phyloP scores from a whole-genome alignment of 2,888 invertebrate genomes.

The Scaptomyza tumidula region DNA sequence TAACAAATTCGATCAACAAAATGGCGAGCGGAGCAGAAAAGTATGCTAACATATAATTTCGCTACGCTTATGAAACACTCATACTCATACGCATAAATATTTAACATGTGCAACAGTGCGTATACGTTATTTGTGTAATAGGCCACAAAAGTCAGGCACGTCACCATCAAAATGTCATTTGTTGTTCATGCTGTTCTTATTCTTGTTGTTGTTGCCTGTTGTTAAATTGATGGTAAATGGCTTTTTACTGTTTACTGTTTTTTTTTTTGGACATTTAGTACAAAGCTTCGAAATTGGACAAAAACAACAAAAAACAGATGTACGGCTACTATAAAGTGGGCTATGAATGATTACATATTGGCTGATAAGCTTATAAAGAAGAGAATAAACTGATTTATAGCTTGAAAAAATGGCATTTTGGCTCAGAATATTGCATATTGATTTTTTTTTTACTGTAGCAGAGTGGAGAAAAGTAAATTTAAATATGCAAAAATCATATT shows the following conservation, averaged over 20 bases:
- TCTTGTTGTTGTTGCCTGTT: constrained; percentile 10
- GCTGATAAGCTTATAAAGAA: not conserved
- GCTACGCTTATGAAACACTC: constrained; percentile 47
- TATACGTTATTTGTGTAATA: constrained; percentile 74
- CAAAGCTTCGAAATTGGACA: constrained; percentile 8
- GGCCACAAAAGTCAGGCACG: constrained; percentile 58
- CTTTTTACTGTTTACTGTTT: constrained; percentile 6
- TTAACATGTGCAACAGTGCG: constrained; percentile 72
- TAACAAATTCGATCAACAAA: constrained; percentile 18
- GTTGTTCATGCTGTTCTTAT: constrained; percentile 9
- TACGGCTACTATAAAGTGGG: constrained; percentile 1
- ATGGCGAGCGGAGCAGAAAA: constrained; percentile 34
- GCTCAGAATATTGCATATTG: not conserved
- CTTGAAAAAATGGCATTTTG: not conserved
- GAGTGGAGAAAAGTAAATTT: too few relatives aligned
- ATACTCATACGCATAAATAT: constrained; percentile 70
- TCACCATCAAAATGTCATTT: constrained; percentile 67
- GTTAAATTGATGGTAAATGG: constrained; percentile 46
- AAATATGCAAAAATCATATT: too few relatives aligned
- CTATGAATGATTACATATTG: constrained; percentile 1
- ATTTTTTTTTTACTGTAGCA: too few relatives aligned
- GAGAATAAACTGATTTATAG: not conserved
- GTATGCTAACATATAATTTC: constrained; percentile 62
- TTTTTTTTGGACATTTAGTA: constrained; percentile 5
- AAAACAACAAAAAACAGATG: not conserved